Evolutionary conservation across 2,113 vertebrate genomes (phyloP).

Genomic region (Cochlearius cochlearius): DNA sequence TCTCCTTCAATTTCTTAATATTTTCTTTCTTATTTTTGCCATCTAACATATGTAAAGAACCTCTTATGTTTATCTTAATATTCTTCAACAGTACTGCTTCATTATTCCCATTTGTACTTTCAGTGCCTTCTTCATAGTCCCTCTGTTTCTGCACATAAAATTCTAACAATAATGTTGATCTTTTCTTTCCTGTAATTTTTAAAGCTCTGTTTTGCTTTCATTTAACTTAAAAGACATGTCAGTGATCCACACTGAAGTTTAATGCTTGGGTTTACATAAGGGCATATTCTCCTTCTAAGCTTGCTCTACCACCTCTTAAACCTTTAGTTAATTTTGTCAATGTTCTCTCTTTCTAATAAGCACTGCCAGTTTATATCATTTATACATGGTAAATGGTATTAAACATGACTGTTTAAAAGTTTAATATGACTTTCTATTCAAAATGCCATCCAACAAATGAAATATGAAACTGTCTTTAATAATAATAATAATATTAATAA

Average conservation of each 20-base stretch:
- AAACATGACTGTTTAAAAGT: neutral
- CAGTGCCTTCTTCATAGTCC: constrained; percentile 12
- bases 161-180: neutral
- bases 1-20: neutral
- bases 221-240: constrained; percentile 26
- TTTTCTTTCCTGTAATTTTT: constrained; percentile 15
- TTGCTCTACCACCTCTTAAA: neutral
- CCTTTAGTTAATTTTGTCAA: neutral
- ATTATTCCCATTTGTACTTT: constrained; percentile 23
- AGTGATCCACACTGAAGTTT: neutral
- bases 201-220: constrained; percentile 16
- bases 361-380: neutral
- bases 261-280: neutral
- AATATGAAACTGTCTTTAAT: neutral
- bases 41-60: neutral
- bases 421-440: neutral
- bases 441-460: neutral
- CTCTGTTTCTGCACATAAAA: constrained; percentile 35
- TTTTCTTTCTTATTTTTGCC: neutral
- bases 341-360: neutral
- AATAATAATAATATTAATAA: neutral
- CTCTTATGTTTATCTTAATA: constrained; percentile 1
- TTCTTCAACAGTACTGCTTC: neutral
- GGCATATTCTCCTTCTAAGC: neutral
- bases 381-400: neutral